A percentile compares a stretch with the other conserved stretches of the same genome.
phyloP scores from a whole-genome alignment of 2,888 invertebrate genomes.

The Lomographa bimaculata region DNA sequence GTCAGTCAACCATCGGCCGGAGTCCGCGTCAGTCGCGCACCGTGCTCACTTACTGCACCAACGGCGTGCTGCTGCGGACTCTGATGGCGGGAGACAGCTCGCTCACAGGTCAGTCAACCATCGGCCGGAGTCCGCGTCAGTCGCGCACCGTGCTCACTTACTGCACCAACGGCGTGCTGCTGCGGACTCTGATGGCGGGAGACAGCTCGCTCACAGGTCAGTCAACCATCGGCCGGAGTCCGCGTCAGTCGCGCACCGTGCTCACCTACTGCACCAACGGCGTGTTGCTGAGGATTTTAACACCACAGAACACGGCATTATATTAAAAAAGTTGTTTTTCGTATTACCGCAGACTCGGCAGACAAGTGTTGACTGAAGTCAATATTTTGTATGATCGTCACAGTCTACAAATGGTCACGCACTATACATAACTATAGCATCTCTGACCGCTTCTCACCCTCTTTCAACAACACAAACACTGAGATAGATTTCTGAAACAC shows the following conservation, averaged over 20 bases:
- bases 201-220: slow-evolving; percentile 44
- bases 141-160: slow-evolving; percentile 93
- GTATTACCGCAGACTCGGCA: too few species aligned
- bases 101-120: slow-evolving; percentile 47
- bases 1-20: slow-evolving; percentile 33
- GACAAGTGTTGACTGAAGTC: too few species aligned
- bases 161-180: slow-evolving; percentile 95
- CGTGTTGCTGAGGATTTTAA: slow-evolving; percentile 84
- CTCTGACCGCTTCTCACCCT: too few species aligned
- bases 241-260: too few species aligned
- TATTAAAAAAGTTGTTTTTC: too few species aligned
- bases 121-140: too few species aligned
- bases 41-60: slow-evolving; percentile 95
- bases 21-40: slow-evolving; percentile 92
- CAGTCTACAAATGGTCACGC: slow-evolving; percentile 81
- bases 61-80: slow-evolving; percentile 89
- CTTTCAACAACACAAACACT: too few species aligned
- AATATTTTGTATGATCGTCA: too few species aligned
- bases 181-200: slow-evolving; percentile 51
- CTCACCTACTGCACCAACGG: slow-evolving; percentile 97
- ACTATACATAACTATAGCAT: slow-evolving; percentile 95
- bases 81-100: background rate
- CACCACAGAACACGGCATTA: too few species aligned
- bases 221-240: background rate
- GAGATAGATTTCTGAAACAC: too few species aligned